Base-by-base conservation (phyloP, 2,113 vertebrate genomes). In the Martes martes region DNA sequence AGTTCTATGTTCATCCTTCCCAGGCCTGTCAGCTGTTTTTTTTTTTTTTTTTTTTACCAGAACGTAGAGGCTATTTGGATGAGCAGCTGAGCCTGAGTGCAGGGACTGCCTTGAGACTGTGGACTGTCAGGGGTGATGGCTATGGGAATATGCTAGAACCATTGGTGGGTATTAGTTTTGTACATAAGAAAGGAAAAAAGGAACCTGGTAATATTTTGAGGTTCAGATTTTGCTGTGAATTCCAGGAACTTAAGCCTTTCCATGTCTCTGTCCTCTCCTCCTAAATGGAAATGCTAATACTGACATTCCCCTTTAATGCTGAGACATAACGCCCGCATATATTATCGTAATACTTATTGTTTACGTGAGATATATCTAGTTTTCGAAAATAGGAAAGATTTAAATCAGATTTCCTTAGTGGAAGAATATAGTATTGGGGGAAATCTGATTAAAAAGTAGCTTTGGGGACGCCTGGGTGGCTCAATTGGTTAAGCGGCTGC, bases 341-440 rank as follows among this genome's bases (percentile, higher is more conserved):
- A 84, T 74, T 55, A 69, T 83, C 52, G 15, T 36, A 95, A 33
- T 79, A 4, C 11, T 52, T 78, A 57, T 89, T 96, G 39, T 86
- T 94, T 91, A 59, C 4, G 19, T 96, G 88, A 97, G 73, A n/a
- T 42, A 65, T 78, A 95, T 47, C 19, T 80, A 65, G 42, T 33
- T 96, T 95, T 96, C 59, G 42, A 95, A 91, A 81, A 86, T 61
- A 76, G 81, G 93, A 81, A 84, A 73, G n/a, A 52, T 55, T 23
- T 59, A 89, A 83, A 67, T 78, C 24, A 33, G 21, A 82, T 93
- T 94, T 93, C 80, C 33, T 93, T 85, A 82, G 24, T 67, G 71
- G 86, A 89, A 91, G 28, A 84, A 36, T 89, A 5, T 74, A 55
- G 42, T 83, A 83, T 50, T 80, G 69, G 52, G 61, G 39, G 39